A percentile compares a stretch with the other conserved stretches of the same genome.
phyloP scores from a whole-genome alignment of 2,113 vertebrate species.

The Misgurnus mizolepis region DNA sequence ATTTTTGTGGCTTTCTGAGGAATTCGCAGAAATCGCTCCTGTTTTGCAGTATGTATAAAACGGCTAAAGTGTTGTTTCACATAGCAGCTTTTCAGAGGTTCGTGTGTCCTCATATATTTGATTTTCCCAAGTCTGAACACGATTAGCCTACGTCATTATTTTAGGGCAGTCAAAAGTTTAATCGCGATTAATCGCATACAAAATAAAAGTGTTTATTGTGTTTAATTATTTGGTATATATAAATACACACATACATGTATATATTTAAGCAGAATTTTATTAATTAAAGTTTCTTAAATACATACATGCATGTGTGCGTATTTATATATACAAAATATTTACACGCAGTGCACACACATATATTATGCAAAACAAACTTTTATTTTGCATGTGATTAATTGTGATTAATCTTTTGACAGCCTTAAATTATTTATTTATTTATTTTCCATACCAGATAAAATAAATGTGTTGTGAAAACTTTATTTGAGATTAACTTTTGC shows the following conservation, averaged over 20 bases:
- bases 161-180: not conserved
- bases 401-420: too few species aligned
- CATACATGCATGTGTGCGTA: too few species aligned
- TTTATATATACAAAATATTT: too few species aligned
- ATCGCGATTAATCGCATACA: too few species aligned
- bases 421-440: not conserved
- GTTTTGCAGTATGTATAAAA: constrained; percentile 78
- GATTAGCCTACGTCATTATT: not conserved
- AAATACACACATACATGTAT: too few species aligned
- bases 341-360: too few species aligned
- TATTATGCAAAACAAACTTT: too few species aligned
- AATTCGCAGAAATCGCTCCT: constrained; percentile 78
- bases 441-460: not conserved
- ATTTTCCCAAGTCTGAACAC: not conserved
- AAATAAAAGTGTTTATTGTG: too few species aligned
- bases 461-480: not conserved
- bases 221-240: too few species aligned
- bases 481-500: not conserved
- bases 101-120: not conserved
- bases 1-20: constrained; percentile 70
- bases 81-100: constrained; percentile 49
- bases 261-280: too few species aligned
- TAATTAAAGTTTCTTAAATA: too few species aligned
- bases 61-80: constrained; percentile 75
- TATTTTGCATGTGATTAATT: too few species aligned